Conservation (phyloP, 2,113 vertebrate species). For the Tympanuchus pallidicinctus region DNA sequence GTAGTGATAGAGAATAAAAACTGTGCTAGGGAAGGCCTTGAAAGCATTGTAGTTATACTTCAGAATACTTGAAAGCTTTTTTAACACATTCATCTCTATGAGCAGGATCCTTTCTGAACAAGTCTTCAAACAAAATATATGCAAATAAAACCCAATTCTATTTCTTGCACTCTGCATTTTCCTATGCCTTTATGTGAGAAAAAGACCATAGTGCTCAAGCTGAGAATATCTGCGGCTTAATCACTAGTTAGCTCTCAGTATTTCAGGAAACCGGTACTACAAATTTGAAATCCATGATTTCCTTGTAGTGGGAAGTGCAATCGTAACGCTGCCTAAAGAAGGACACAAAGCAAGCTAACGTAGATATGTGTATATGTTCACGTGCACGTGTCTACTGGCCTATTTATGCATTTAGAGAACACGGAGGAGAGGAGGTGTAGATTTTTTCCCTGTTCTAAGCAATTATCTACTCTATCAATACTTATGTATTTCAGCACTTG, state of each 20-base stretch:
- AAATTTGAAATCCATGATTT: background rate
- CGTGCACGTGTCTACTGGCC: background rate
- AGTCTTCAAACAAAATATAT: background rate
- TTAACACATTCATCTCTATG: background rate
- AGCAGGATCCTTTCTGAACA: background rate
- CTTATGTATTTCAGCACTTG: background rate
- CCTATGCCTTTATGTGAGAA: background rate
- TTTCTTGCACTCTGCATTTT: background rate
- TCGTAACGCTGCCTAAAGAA: background rate
- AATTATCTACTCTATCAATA: slow-evolving; percentile 15
- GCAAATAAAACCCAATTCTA: background rate
- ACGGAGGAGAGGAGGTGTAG: background rate
- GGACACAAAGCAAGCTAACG: background rate
- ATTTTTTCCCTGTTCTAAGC: background rate
- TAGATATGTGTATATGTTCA: accelerated
- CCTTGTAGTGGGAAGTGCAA: background rate
- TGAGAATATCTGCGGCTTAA: background rate
- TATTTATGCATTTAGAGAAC: background rate
- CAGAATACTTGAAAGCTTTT: background rate
- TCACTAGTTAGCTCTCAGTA: background rate
- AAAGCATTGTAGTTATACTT: background rate
- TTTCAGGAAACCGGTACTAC: background rate
- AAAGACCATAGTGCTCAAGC: background rate
- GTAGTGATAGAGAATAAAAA: background rate
- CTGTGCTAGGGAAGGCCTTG: background rate